A percentile compares a stretch with the other conserved stretches of the same genome.
phyloP scores from a whole-genome alignment of 2,113 vertebrate species.

The Lycaon pictus region DNA sequence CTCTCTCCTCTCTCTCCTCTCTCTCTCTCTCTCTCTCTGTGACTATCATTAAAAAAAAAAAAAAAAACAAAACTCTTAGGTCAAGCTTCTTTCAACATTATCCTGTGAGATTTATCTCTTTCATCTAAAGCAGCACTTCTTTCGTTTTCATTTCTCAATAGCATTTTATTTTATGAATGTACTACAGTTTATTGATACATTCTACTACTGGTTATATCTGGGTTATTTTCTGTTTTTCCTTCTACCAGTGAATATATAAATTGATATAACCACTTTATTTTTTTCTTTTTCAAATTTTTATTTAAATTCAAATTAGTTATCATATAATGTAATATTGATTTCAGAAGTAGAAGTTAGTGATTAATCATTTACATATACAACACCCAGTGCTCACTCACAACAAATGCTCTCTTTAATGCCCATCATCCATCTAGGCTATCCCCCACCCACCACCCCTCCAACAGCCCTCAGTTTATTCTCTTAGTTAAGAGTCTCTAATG shows the following conservation, averaged over 20 bases:
- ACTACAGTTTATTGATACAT: neutral
- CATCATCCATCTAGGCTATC: neutral
- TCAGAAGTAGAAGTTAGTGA: neutral
- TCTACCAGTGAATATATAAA: neutral
- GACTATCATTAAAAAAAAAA: too few species aligned
- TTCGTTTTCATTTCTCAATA: neutral
- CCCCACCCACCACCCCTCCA: neutral
- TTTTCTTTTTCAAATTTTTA: neutral
- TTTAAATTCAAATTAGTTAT: neutral
- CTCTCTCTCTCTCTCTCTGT: too few species aligned
- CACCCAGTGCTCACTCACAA: neutral
- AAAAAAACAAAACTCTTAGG: too few species aligned
- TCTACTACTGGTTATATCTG: neutral
- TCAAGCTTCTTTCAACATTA: neutral
- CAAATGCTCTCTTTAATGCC: neutral
- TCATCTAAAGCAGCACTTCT: neutral
- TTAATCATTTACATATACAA: neutral
- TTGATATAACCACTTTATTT: neutral
- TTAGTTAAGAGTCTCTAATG: neutral
- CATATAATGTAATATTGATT: neutral
- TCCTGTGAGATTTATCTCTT: neutral
- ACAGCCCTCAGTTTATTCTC: neutral
- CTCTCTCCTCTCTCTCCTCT: too few species aligned
- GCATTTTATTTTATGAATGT: neutral
- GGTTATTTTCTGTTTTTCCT: neutral